phyloP scores from a whole-genome alignment of 2,113 vertebrate genomes.

The Heterochromis multidens region DNA sequence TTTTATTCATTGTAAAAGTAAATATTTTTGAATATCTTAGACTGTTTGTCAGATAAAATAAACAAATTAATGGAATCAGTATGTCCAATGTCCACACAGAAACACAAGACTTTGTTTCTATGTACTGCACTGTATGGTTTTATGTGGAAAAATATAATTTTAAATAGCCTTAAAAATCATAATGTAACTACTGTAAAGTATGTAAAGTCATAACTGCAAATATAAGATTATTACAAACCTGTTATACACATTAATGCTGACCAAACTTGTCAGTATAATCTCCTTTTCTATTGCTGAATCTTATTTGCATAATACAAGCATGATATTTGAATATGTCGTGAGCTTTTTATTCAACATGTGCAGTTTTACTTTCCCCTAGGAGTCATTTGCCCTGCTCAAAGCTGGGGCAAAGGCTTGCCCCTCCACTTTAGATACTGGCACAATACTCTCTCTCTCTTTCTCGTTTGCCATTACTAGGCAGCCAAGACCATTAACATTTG shows the following conservation, averaged over 20 bases:
- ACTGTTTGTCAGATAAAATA: no score
- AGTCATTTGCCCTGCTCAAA: constrained; percentile 12
- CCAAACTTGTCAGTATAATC: not conserved
- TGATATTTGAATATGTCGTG: constrained; percentile 30
- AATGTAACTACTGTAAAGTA: no score
- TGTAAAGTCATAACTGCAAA: no score
- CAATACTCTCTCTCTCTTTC: not conserved
- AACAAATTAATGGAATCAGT: no score
- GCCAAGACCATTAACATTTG: constrained; percentile 52
- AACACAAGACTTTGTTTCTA: not conserved
- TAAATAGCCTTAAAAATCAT: not conserved
- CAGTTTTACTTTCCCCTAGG: not conserved
- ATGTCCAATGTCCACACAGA: not conserved
- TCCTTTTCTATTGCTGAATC: not conserved
- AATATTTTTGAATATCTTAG: no score
- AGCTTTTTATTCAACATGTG: constrained; percentile 6
- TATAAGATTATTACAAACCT: not conserved
- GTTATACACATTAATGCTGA: not conserved
- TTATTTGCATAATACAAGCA: constrained; percentile 23
- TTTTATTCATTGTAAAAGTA: not conserved
- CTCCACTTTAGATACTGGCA: constrained; percentile 36
- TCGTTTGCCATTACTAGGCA: not conserved
- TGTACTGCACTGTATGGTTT: not conserved
- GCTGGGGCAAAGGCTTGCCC: constrained; percentile 20
- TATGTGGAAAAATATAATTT: not conserved